Evolutionary conservation across 2,888 invertebrate genomes (phyloP).

Genomic region (Diogma glabrata): DNA sequence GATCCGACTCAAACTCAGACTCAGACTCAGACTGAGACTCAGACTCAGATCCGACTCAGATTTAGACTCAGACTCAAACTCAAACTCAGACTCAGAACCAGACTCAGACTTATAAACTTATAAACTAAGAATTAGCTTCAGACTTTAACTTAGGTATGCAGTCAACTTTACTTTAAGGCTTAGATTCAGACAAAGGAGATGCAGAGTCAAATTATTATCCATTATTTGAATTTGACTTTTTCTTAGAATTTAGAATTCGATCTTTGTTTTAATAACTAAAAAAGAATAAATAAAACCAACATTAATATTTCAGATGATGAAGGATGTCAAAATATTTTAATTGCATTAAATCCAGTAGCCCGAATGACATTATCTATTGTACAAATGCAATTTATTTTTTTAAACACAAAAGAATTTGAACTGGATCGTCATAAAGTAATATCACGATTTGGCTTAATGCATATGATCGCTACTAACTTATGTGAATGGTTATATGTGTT

Average conservation of each 20-base stretch:
- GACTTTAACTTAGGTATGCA: neutral
- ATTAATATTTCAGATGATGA: conserved; percentile 30
- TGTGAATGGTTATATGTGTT: conserved; percentile 78
- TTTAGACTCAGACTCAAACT: neutral
- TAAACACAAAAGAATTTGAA: conserved; percentile 59
- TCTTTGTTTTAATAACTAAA: too few species aligned
- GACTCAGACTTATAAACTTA: neutral
- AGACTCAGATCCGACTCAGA: neutral
- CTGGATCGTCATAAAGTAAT: conserved; percentile 48
- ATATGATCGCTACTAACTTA: conserved; percentile 77
- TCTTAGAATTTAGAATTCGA: neutral
- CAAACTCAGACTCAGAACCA: neutral
- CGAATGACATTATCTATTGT: conserved; percentile 67
- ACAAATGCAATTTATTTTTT: conserved; percentile 82
- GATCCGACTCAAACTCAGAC: neutral
- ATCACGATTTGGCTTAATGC: conserved; percentile 77
- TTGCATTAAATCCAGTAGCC: conserved; percentile 60
- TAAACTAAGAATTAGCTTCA: neutral
- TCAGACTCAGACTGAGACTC: neutral
- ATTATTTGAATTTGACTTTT: too few species aligned
- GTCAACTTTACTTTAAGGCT: too few species aligned
- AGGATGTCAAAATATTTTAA: conserved; percentile 43
- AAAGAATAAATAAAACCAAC: neutral
- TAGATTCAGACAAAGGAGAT: too few species aligned
- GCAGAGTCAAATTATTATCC: too few species aligned